Evolutionary conservation across 2,113 vertebrate genomes (phyloP).

Genomic region (Ceyx cyanopectus): DNA sequence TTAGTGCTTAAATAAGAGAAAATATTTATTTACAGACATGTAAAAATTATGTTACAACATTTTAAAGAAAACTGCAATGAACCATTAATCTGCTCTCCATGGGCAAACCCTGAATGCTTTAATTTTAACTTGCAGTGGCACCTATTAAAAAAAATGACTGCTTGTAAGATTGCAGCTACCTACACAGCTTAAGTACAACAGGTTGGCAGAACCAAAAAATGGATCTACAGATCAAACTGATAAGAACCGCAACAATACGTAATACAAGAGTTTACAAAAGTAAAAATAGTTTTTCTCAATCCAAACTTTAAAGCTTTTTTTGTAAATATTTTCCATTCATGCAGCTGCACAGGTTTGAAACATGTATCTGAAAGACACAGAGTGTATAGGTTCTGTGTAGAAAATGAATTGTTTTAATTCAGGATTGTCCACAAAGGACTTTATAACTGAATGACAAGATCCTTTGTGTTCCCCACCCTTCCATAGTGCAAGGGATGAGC

Average conservation of each 20-base stretch:
- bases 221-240: constrained; percentile 18
- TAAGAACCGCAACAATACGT: background rate
- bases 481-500: background rate
- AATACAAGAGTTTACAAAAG: constrained; percentile 66
- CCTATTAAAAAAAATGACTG: constrained; percentile 52
- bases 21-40: constrained; percentile 82
- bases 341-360: constrained; percentile 44
- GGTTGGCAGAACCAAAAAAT: constrained; percentile 31
- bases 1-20: constrained; percentile 74
- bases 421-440: background rate
- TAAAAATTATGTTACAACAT: constrained; percentile 79
- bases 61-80: constrained; percentile 62
- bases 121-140: constrained; percentile 10
- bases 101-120: constrained; percentile 3
- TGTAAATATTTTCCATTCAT: constrained; percentile 49
- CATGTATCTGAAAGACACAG: constrained; percentile 5
- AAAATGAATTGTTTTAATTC: background rate
- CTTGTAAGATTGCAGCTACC: constrained; percentile 25
- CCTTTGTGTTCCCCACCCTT: background rate
- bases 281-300: constrained; percentile 50
- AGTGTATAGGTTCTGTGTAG: background rate
- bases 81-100: constrained; percentile 23
- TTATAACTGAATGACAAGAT: background rate
- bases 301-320: constrained; percentile 64
- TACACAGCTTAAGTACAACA: constrained; percentile 9